These are phyloP conservation scores for Plectropomus leopardus DNA, from an alignment of 2,113 vertebrate species.

Conservation along the genomic window DNA sequence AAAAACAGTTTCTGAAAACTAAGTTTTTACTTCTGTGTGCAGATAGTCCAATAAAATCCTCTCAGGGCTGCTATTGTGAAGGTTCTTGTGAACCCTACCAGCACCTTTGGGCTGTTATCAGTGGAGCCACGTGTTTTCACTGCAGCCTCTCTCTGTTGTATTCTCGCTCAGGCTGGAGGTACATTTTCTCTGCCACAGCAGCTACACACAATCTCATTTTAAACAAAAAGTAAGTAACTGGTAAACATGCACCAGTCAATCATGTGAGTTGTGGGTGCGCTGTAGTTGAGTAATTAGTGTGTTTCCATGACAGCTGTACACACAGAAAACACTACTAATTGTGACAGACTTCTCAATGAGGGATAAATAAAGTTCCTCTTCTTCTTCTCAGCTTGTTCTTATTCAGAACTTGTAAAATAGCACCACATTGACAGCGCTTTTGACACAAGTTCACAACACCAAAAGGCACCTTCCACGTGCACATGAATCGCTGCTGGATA, in stretches of 20 bases:
- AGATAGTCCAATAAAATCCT: constrained; percentile 43
- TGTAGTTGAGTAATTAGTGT: background rate
- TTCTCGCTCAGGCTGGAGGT: background rate
- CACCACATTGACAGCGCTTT: too few species aligned
- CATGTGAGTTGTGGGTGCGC: background rate
- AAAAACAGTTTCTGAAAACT: constrained; percentile 9
- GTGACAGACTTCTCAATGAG: background rate
- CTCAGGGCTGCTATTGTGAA: constrained; percentile 33
- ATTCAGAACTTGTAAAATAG: too few species aligned
- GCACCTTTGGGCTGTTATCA: constrained; percentile 62
- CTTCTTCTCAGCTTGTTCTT: too few species aligned
- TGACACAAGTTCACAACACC: too few species aligned
- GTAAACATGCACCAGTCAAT: background rate
- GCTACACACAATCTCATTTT: background rate
- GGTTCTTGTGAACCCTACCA: constrained; percentile 39
- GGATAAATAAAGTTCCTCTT: background rate
- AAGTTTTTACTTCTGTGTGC: constrained; percentile 29
- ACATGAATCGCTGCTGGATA: too few species aligned
- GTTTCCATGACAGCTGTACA: background rate
- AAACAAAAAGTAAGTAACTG: background rate
- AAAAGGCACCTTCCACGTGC: too few species aligned
- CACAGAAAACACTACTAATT: background rate
- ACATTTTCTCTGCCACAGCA: background rate
- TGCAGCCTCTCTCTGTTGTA: constrained; percentile 33
- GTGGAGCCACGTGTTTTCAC: constrained; percentile 42